Base-by-base conservation (phyloP, 2,888 invertebrate genomes). In the Diplolepis rosae region DNA sequence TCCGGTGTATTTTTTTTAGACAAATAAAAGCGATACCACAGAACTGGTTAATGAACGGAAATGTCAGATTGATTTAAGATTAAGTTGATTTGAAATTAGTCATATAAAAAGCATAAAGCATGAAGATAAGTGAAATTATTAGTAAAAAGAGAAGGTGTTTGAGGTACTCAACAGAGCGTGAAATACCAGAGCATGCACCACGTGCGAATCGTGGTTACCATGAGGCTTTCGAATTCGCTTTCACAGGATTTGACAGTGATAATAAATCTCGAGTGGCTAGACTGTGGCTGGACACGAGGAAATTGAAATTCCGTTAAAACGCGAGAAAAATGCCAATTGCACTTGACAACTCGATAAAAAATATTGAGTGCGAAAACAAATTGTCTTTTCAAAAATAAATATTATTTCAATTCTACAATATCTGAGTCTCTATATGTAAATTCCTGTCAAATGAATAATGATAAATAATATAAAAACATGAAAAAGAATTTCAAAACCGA, bases 181-280 rank as follows among this genome's bases (percentile, higher is more conserved):
- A 39, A 61, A 61, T 61, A 61, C 61, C 9, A 61, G 61, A 61
- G 61, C 39, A 61, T n/a, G 24, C 24, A 35, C n/a, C 24, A 61
- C 27, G 24, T 56, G 32, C 35, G 61, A 61, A 61, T 39, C n/a
- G n/a, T 1, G 24, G n/a, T 39, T 48, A 11, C 48, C 48, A 48
- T 22, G 48, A 11, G 9, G 61, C 61, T 61, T 61, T 61, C 61
- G 61, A 61, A 61, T 61, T 61, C 24, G 5, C n/a, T 39, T 61
- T 61, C 39, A 9, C 24, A n/a, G 39, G 24, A 61, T 61, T 39
- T 61, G 39, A 7, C 48, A 9, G 22, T 39, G 61, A 61, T 61
- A 24, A 39, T 39, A 39, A 39, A 61, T 61, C n/a, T 39, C 39
- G 48, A 18, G 48, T 18, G 48, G 9, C 18, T 48, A 35, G 32